Base-by-base conservation (phyloP, 2,797 vertebrate genomes). In the Mormyrops boulengeri region DNA sequence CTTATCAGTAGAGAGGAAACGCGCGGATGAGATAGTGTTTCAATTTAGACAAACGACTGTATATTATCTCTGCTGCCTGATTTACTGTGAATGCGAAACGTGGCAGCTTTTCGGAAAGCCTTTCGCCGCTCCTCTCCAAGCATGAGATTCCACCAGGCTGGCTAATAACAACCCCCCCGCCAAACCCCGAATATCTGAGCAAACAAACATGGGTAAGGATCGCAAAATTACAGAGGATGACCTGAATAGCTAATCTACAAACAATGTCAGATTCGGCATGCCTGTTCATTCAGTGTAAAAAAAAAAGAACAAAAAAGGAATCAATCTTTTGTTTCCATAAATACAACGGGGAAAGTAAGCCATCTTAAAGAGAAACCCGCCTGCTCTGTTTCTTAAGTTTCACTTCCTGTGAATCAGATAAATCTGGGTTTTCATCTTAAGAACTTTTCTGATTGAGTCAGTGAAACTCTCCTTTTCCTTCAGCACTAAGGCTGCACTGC, bases 201-300 rank as follows among this genome's bases (percentile, higher is more conserved):
- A 96, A 96, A 96, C 95, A 96, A 96, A 96, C 95, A 96, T 95
- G 94, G 95, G 95, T 94, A 94, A 91, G 94, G 95, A 96, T 96
- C 95, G 95, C 95, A 96, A 95, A 95, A 95, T 95, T 95, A 95
- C 93, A 92, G 91, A 89, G 91, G 93, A 94, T 96, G 95, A 95
- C 94, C 95, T 96, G 95, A 95, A 96, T 96, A 94, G 94, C 93
- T 96, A 96, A 96, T 96, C 96, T 96, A 96, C 96, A 96, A 94
- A 96, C 96, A 96, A 96, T 96, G 92, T 93, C 91, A 87, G 89
- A 91, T 66, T 94, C 94, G 94, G 94, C 95, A 94, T 91, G 93
- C 94, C 95, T 95, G 95, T 95, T 95, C 91, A 92, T 94, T 93
- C 92, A 91, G 94, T 93, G 9, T n/a, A 92, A 91, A 7, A 82